Evolutionary conservation across 1,140 invertebrate species (phyloP).

Genomic region (Pseudomyrmex concolor): DNA sequence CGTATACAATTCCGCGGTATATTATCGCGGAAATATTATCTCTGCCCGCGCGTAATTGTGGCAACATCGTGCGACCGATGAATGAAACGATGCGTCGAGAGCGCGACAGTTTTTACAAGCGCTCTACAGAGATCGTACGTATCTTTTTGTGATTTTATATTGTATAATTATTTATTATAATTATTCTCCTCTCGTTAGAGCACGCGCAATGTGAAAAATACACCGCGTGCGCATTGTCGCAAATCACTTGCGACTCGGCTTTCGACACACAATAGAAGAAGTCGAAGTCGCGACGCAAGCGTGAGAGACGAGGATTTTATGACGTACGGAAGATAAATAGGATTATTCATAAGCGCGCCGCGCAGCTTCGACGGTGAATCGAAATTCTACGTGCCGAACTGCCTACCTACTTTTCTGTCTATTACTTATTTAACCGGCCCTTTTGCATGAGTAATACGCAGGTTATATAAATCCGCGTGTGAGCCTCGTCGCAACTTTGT

Average conservation of each 20-base stretch:
- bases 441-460: constrained; percentile 56
- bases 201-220: constrained; percentile 23
- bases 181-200: not conserved
- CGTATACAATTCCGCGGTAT: not conserved
- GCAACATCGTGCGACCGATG: not conserved
- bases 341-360: constrained; percentile 64
- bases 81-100: not conserved
- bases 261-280: constrained; percentile 36
- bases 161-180: constrained; percentile 5
- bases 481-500: not conserved
- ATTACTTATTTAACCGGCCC: constrained; percentile 17
- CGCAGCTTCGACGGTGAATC: constrained; percentile 9
- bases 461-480: constrained; percentile 22
- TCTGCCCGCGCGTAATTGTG: not conserved
- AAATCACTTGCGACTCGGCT: constrained; percentile 38
- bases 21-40: constrained; percentile 13
- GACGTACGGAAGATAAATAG: constrained; percentile 34
- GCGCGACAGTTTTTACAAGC: not conserved
- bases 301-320: constrained; percentile 33
- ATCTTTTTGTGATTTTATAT: too few relatives aligned
- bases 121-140: not conserved
- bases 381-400: constrained; percentile 57
- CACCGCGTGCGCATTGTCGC: not conserved
- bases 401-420: constrained; percentile 50
- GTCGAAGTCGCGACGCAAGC: constrained; percentile 12